These are phyloP conservation scores for Malacoraja senta DNA, from an alignment of 2,797 vertebrate species.

Conservation along the genomic window DNA sequence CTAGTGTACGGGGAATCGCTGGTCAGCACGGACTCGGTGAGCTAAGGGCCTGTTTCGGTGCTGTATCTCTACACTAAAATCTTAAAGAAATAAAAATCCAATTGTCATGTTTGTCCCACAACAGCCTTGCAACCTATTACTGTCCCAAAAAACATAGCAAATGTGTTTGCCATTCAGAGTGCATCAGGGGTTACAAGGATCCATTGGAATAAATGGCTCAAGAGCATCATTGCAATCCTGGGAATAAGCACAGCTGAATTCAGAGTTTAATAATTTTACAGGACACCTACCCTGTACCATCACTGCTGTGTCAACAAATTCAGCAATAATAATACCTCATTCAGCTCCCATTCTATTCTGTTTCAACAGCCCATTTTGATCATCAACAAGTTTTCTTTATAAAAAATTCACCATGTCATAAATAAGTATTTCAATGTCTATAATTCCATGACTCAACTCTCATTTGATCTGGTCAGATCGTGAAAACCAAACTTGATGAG, in stretches of 20 bases:
- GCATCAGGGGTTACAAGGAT: background rate
- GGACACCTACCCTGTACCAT: background rate
- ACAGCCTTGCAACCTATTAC: background rate
- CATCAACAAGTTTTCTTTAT: background rate
- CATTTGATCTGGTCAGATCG: background rate
- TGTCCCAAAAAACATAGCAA: background rate
- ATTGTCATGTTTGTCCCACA: background rate
- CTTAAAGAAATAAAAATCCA: background rate
- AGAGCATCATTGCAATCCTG: background rate
- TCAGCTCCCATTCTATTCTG: background rate
- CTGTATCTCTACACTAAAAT: too few species aligned
- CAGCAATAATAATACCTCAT: background rate
- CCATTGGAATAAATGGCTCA: background rate
- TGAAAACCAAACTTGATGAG: background rate
- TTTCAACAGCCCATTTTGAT: background rate
- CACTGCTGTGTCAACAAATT: background rate
- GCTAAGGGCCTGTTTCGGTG: too few species aligned
- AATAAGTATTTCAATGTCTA: background rate
- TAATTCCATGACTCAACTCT: too few species aligned
- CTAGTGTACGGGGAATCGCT: too few species aligned
- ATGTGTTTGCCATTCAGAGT: background rate
- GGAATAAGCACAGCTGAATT: background rate
- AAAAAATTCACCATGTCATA: background rate
- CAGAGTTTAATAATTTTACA: background rate
- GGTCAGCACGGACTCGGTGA: too few species aligned